These are phyloP conservation scores for Saimiri boliviensis DNA, from an alignment of 2,113 vertebrate genomes.

Conservation along the genomic window DNA sequence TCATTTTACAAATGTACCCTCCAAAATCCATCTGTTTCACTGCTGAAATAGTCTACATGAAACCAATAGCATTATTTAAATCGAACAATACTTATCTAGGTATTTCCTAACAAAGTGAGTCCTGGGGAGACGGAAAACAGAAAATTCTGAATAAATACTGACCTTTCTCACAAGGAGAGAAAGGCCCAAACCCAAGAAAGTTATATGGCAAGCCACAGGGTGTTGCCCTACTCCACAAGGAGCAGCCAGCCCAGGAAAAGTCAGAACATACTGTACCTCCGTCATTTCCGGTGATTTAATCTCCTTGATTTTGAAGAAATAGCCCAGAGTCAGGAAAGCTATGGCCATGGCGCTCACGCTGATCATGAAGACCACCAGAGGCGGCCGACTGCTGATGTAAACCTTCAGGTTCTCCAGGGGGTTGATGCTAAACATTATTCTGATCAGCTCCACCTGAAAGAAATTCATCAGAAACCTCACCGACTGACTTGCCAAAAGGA, in stretches of 20 bases:
- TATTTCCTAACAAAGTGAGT: neutral
- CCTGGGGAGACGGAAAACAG: neutral
- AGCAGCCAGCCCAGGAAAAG: neutral
- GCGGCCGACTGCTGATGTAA: constrained; percentile 95
- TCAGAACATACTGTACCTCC: constrained; percentile 87
- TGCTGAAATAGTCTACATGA: neutral
- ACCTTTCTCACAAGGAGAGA: neutral
- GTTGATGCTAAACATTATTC: constrained; percentile 89
- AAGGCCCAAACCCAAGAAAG: neutral
- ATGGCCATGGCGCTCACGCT: constrained; percentile 98
- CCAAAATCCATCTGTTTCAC: neutral
- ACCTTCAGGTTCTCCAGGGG: constrained; percentile 97
- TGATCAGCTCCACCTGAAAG: constrained; percentile 82
- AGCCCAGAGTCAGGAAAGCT: constrained; percentile 97
- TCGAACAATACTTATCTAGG: neutral
- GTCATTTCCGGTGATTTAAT: constrained; percentile 98
- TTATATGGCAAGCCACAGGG: neutral
- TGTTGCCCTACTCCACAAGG: neutral
- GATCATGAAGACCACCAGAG: constrained; percentile 99
- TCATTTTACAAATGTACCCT: neutral
- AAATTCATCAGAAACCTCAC: neutral
- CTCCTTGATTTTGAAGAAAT: constrained; percentile 99
- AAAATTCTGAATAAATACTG: neutral
- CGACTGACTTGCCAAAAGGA: neutral
- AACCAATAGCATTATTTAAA: constrained; percentile 1